Conservation (phyloP, 2,888 invertebrate genomes). For the Perithous albicinctus region DNA sequence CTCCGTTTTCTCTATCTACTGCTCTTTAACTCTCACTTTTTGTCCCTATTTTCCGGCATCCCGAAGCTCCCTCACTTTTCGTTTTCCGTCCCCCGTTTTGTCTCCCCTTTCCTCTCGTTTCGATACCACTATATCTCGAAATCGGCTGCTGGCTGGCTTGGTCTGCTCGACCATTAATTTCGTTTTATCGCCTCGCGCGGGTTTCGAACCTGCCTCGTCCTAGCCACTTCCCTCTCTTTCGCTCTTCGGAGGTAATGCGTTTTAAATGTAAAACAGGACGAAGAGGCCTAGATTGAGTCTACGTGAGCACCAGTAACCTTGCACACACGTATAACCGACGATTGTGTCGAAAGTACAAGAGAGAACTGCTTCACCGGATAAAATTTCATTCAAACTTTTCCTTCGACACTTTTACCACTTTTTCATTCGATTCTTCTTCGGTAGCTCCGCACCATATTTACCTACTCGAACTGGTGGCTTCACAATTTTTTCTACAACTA, state of each 20-base stretch:
- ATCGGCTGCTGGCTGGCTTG: constrained; percentile 75
- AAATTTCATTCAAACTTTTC: constrained; percentile 82
- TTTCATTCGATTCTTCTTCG: constrained; percentile 52
- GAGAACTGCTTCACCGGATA: constrained; percentile 76
- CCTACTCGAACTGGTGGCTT: neutral
- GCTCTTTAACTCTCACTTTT: constrained; percentile 65
- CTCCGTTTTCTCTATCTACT: constrained; percentile 38
- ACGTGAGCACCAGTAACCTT: constrained; percentile 36
- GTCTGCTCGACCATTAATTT: constrained; percentile 82
- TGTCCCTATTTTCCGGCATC: constrained; percentile 46
- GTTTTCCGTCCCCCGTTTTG: constrained; percentile 52
- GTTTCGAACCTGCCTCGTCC: constrained; percentile 79
- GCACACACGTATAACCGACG: constrained; percentile 21
- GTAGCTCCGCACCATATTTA: constrained; percentile 3
- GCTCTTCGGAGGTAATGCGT: constrained; percentile 79
- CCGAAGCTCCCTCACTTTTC: constrained; percentile 58
- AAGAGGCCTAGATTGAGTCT: constrained; percentile 79
- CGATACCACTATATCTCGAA: constrained; percentile 79
- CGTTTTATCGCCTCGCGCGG: constrained; percentile 82
- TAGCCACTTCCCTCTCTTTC: constrained; percentile 14
- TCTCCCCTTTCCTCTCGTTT: constrained; percentile 65
- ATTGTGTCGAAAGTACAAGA: constrained; percentile 53
- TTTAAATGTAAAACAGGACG: constrained; percentile 84
- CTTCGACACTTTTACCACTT: constrained; percentile 60
- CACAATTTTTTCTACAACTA: constrained; percentile 2